Conservation (phyloP, 2,113 vertebrate genomes). For the Aptenodytes forsteri region DNA sequence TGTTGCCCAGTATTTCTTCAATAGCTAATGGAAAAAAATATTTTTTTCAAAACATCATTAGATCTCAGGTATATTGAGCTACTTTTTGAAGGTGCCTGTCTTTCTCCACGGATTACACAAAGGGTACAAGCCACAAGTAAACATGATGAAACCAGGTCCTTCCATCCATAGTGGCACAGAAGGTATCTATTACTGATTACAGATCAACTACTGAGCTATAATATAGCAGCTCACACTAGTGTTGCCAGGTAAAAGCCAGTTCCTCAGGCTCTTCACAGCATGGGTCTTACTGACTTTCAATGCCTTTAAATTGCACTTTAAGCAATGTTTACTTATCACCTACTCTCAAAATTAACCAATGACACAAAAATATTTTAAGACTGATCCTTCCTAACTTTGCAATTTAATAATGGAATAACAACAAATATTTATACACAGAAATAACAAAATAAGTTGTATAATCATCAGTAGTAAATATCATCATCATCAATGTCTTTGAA, state of each 20-base stretch:
- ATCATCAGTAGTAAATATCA: neutral
- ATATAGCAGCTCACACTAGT: neutral
- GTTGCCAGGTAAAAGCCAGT: neutral
- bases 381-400: neutral
- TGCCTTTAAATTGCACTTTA: neutral
- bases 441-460: neutral
- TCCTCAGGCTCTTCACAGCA: neutral
- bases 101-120: neutral
- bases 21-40: neutral
- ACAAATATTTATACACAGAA: neutral
- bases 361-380: neutral
- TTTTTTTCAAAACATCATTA: neutral
- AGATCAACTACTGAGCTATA: neutral
- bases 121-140: neutral
- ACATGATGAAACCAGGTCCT: neutral
- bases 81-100: neutral
- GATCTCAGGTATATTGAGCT: neutral
- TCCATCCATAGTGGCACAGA: neutral
- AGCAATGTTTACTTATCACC: neutral
- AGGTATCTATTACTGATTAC: neutral
- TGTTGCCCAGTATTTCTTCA: neutral
- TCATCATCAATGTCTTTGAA: neutral
- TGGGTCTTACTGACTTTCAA: neutral
- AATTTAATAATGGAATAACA: neutral
- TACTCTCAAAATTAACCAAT: neutral